Base-by-base conservation (phyloP, 2,113 vertebrate genomes). In the Tenrec ecaudatus region DNA sequence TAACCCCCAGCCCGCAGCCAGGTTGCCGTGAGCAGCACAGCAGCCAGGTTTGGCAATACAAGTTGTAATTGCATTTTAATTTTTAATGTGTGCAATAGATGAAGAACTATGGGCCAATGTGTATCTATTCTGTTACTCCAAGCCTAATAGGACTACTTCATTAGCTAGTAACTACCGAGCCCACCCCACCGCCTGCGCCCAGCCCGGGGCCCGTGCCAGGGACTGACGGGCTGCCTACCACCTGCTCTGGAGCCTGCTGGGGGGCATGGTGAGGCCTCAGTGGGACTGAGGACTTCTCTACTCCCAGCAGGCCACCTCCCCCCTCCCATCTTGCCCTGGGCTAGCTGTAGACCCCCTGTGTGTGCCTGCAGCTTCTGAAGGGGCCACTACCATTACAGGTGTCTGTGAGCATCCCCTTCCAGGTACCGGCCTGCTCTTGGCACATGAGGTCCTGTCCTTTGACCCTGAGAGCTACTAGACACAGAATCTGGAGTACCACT, bases 51-150 rank as follows among this genome's bases (percentile, higher is more conserved):
- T 91, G 91, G 97, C 94, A 82, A 93, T 95, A 81, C 0, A 38
- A 89, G 92, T 91, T 92, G 94, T 96, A 96, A 97, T 94, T 96
- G 90, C 95, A 96, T 96, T 97, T 97, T 96, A 97, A 97, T 97
- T 88, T 96, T 97, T 96, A 95, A 97, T 96, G 95, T 82, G 84
- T 93, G 89, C 83, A 36, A 57, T 90, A 95, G 93, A 86, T 88
- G 82, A 94, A 96, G 87, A 60, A 89, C 93, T 64, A 23, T 3
- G 40, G 91, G 81, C 85, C 89, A 86, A 43, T 93, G 82, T 92
- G 93, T 95, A 43, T 58, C 71, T 38, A 81, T 78, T 97, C 94
- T 64, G 86, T 93, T 95, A 89, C 91, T 77, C 71, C 20, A 77
- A 0, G 5, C 88, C 89, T 69, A 66, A 82, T 23, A 90, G 84